These are phyloP conservation scores for Eilema depressum DNA, from an alignment of 2,888 invertebrate species.

Conservation along the genomic window DNA sequence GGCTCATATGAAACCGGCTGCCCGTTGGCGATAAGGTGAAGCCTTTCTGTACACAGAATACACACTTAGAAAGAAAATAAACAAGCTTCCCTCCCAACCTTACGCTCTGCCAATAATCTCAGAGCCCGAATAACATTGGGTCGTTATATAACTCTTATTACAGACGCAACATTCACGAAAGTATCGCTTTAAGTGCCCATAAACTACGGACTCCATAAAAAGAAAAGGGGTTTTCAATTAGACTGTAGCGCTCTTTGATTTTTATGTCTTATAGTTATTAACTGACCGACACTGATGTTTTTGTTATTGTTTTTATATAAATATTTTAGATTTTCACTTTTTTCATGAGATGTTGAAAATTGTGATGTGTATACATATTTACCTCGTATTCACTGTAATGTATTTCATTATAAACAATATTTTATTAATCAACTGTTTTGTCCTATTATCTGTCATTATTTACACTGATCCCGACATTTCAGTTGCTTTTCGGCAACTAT, in stretches of 20 bases:
- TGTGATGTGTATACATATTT: too few species aligned
- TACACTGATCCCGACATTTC: neutral
- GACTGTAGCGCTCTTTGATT: constrained; percentile 57
- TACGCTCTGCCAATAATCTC: constrained; percentile 77
- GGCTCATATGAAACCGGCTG: constrained; percentile 75
- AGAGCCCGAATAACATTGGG: constrained; percentile 60
- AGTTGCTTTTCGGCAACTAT: too few species aligned
- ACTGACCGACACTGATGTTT: constrained; percentile 27
- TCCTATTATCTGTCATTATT: neutral
- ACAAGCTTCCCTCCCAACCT: constrained; percentile 74
- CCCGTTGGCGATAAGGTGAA: constrained; percentile 82
- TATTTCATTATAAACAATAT: too few species aligned
- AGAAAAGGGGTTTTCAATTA: constrained; percentile 60
- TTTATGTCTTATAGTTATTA: constrained; percentile 48
- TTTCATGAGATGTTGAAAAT: neutral
- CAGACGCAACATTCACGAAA: constrained; percentile 57
- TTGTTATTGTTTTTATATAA: constrained; percentile 22
- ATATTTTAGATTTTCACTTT: neutral
- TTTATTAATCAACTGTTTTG: neutral
- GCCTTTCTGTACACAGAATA: constrained; percentile 69
- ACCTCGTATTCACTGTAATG: too few species aligned
- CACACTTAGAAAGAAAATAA: constrained; percentile 82
- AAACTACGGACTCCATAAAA: constrained; percentile 58
- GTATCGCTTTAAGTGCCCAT: constrained; percentile 63
- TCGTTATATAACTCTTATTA: constrained; percentile 57